Conservation (phyloP, 2,888 invertebrate species). For the Agrilus biguttatus region DNA sequence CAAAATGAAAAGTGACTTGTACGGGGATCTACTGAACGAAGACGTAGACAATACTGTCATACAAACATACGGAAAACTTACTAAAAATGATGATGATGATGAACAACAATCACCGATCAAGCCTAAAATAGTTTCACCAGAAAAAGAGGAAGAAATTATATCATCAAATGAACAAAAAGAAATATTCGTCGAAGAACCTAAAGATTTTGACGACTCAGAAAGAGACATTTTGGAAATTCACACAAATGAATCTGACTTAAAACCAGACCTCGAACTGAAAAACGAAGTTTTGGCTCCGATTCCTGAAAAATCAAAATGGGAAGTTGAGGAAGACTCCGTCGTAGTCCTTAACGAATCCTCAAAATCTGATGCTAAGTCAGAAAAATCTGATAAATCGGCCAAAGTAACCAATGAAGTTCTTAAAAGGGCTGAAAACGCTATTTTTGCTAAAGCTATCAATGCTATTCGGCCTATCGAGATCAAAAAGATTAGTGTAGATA, state of each 20-base stretch:
- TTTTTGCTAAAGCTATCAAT: constrained; percentile 78
- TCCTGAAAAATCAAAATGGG: constrained; percentile 82
- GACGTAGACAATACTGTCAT: constrained; percentile 43
- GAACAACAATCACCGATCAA: constrained; percentile 2
- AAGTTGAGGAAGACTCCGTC: constrained; percentile 54
- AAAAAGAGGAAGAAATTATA: constrained; percentile 10
- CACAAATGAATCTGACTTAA: constrained; percentile 38
- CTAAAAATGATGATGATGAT: constrained; percentile 9
- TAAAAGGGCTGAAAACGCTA: constrained; percentile 82
- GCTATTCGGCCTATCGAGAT: constrained; percentile 63
- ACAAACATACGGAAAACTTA: constrained; percentile 38
- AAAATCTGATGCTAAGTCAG: constrained; percentile 23
- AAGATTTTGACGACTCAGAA: constrained; percentile 27
- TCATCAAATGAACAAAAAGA: constrained; percentile 10
- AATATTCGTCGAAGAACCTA: constrained; percentile 15
- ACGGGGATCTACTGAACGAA: constrained; percentile 39
- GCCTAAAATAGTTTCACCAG: constrained; percentile 2
- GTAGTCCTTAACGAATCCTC: constrained; percentile 34
- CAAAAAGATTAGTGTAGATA: constrained; percentile 55
- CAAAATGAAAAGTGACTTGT: constrained; percentile 28
- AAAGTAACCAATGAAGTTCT: constrained; percentile 77
- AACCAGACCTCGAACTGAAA: constrained; percentile 30
- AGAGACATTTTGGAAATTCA: constrained; percentile 46
- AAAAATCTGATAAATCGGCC: constrained; percentile 34
- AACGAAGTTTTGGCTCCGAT: constrained; percentile 55